Conservation (phyloP, 1,140 invertebrate genomes). For the Heliothis subflexa region DNA sequence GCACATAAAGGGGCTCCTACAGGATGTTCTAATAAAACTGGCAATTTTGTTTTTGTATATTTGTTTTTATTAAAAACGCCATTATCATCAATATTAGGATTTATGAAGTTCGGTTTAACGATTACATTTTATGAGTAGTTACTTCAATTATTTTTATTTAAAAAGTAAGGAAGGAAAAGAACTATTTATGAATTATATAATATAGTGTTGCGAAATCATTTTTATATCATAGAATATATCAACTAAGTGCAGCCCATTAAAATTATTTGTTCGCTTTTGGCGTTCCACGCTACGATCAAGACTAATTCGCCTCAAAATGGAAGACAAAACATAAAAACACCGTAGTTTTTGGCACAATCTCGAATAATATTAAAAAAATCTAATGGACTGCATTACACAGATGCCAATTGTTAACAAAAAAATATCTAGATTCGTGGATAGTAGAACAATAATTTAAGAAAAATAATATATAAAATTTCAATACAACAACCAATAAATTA, state of each 20-base stretch:
- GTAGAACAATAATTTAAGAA: slow-evolving; percentile 82
- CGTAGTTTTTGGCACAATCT: slow-evolving; percentile 41
- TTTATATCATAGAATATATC: slow-evolving; percentile 49
- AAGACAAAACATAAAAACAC: slow-evolving; percentile 73
- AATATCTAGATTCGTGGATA: slow-evolving; percentile 67
- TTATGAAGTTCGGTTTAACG: slow-evolving; percentile 86
- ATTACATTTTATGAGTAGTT: slow-evolving; percentile 86
- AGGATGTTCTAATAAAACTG: slow-evolving; percentile 74
- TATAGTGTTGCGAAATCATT: slow-evolving; percentile 56
- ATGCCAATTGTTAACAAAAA: slow-evolving; percentile 79
- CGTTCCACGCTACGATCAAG: slow-evolving; percentile 41
- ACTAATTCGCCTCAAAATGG: slow-evolving; percentile 60
- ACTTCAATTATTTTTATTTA: slow-evolving; percentile 79
- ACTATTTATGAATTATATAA: slow-evolving; percentile 72
- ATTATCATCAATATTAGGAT: slow-evolving; percentile 86
- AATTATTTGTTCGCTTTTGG: slow-evolving; percentile 35
- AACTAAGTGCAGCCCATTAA: slow-evolving; percentile 74
- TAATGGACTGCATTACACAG: slow-evolving; percentile 80
- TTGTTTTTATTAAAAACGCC: slow-evolving; percentile 86
- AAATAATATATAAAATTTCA: slow-evolving; percentile 82
- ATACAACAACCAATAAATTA: slow-evolving; percentile 86
- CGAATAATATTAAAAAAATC: slow-evolving; percentile 46
- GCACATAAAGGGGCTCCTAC: slow-evolving; percentile 37
- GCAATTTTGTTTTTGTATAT: slow-evolving; percentile 76
- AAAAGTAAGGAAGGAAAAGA: slow-evolving; percentile 80